Base-by-base conservation (phyloP, 2,888 invertebrate species). In the Mythimna impura region DNA sequence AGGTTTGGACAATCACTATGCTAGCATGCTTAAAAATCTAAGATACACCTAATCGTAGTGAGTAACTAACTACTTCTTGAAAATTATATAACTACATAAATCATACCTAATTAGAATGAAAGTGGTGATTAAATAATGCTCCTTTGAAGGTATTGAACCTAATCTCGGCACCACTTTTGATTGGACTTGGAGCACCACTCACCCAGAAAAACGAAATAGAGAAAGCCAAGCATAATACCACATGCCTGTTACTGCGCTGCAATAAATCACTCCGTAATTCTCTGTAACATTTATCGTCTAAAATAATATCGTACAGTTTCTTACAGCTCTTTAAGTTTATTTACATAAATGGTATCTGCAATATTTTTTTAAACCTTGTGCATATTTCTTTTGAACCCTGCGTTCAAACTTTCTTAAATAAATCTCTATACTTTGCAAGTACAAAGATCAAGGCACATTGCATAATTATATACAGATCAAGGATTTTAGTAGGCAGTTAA, bases 401-500 rank as follows among this genome's bases (percentile, higher is more conserved):
- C 57, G 12, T 71, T 62, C 17, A 66, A 69, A 68, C 52, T 61
- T 66, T 75, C 55, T 62, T 73, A 58, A 54, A 62, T 58, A 67
- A 55, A 61, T 55, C 7, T 66, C 57, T 67, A 63, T 63, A 58
- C 43, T 61, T 57, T 58, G 25, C 4, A n/a, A 50, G 50, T 36
- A 58, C 47, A 83, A 81, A 86, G 66, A 78, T 82, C 73, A 85
- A 83, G 81, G 78, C 61, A 73, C 30, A 22, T 86, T 80, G 50
- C 68, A 55, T 72, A 84, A 82, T 81, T 72, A 69, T 60, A 66
- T 71, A 60, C 73, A 73, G 72, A 81, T 73, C 84, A 84, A 82
- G 85, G 82, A 73, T 85, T 77, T 81, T 50, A 73, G 67, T 78
- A 70, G 63, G 75, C 71, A 61, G 54, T 80, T 17, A 76, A 79